Conservation (phyloP, 2,888 invertebrate genomes). For the Oeneis ivallda region DNA sequence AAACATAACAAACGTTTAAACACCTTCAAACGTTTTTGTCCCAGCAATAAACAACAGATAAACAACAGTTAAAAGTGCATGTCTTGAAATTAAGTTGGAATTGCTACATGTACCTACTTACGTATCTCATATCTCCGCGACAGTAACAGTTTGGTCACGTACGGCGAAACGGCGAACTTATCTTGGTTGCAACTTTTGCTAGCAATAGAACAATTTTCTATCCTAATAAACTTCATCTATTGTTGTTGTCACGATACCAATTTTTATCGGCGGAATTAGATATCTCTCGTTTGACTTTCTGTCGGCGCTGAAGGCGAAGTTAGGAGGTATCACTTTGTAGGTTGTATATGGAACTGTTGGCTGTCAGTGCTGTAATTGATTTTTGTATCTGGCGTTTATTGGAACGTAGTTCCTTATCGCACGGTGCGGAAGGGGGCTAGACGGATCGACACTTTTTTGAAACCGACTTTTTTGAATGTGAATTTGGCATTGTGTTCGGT, state of each 20-base stretch:
- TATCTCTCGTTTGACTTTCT: slow-evolving; percentile 29
- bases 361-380: background rate
- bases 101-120: slow-evolving; percentile 27
- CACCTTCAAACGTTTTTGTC: background rate
- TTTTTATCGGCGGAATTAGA: slow-evolving; percentile 37
- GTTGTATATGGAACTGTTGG: background rate
- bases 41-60: slow-evolving; percentile 28
- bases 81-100: slow-evolving; percentile 35
- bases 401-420: too few species aligned
- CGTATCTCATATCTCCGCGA: slow-evolving; percentile 35
- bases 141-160: slow-evolving; percentile 44
- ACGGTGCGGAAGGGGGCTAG: too few species aligned
- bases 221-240: slow-evolving; percentile 40
- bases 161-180: slow-evolving; percentile 44
- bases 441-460: too few species aligned
- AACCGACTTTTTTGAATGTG: too few species aligned
- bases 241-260: slow-evolving; percentile 39
- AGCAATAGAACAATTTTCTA: slow-evolving; percentile 42
- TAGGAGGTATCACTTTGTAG: background rate
- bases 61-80: slow-evolving; percentile 29
- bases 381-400: slow-evolving; percentile 1
- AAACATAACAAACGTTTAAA: background rate
- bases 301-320: slow-evolving; percentile 19
- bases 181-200: slow-evolving; percentile 42
- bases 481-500: too few species aligned